Conservation (phyloP, 37 sponge, comb jelly and placozoan genomes). For the Ianthella basta region DNA sequence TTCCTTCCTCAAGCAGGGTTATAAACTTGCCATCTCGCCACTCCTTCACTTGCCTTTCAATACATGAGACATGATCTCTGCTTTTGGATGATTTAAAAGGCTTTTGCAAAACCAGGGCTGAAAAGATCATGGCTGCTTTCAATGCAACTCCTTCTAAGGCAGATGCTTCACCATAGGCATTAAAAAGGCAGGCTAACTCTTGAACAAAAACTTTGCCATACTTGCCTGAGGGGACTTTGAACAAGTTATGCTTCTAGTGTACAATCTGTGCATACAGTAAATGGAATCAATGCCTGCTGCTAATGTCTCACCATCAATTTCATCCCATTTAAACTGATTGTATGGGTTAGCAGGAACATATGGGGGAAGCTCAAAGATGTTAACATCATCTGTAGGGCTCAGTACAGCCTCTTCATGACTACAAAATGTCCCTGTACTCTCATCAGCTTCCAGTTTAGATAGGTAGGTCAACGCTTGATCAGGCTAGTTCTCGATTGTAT, state of each 20-base stretch:
- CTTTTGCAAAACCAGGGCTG: slow-evolving; percentile 15
- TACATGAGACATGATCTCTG: slow-evolving; percentile 20
- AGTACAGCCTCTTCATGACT: not conserved
- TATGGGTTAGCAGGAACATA: not conserved
- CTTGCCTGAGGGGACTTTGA: slow-evolving; percentile 2
- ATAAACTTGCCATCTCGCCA: not conserved
- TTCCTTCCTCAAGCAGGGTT: no score
- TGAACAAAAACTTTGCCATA: slow-evolving; percentile 13
- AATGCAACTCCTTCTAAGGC: slow-evolving; percentile 1
- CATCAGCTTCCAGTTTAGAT: not conserved
- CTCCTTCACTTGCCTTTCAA: slow-evolving; percentile 5
- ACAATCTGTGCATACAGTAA: slow-evolving; percentile 17
- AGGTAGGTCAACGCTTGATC: not conserved
- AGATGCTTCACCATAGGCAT: slow-evolving; percentile 9
- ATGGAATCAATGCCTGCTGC: not conserved
- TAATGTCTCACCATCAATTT: not conserved
- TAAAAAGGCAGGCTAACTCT: slow-evolving; percentile 8
- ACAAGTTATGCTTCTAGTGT: slow-evolving; percentile 3
- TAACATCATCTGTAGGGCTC: not conserved
- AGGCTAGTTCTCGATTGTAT: not conserved
- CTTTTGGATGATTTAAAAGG: slow-evolving; percentile 4
- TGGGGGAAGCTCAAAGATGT: not conserved
- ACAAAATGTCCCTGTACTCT: not conserved
- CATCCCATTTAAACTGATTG: slow-evolving; percentile 12
- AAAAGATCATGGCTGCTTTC: slow-evolving; percentile 15